These are phyloP conservation scores for Dynastes tityus DNA, from an alignment of 2,888 invertebrate genomes.

Conservation along the genomic window DNA sequence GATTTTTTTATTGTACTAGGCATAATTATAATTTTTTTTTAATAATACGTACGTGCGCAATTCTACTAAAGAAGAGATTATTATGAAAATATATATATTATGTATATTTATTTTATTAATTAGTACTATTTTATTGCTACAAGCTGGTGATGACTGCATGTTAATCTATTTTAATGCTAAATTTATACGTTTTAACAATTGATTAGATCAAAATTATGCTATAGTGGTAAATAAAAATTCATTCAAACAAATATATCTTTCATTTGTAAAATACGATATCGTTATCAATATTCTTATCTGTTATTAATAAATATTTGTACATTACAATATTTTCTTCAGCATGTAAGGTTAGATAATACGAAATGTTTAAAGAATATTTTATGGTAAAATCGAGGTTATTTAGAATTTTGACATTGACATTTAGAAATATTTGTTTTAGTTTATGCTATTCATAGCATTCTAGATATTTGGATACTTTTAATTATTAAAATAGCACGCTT, in stretches of 20 bases:
- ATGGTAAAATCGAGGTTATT: background rate
- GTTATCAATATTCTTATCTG: background rate
- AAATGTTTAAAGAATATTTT: no score
- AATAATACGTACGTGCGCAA: no score
- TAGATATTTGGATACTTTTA: background rate
- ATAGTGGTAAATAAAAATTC: background rate
- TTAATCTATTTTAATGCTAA: no score
- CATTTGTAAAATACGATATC: background rate
- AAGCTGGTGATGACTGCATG: background rate
- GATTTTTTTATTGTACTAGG: no score
- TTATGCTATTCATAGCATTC: background rate
- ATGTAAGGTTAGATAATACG: no score
- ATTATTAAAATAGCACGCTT: background rate
- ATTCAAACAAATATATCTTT: background rate
- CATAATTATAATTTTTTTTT: no score
- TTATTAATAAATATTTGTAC: background rate
- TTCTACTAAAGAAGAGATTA: no score
- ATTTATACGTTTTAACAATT: background rate
- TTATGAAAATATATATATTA: no score
- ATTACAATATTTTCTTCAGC: no score
- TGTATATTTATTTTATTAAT: background rate
- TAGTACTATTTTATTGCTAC: background rate
- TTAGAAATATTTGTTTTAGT: background rate
- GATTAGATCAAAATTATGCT: background rate
- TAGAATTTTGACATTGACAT: background rate